phyloP scores from a whole-genome alignment of 2,888 invertebrate genomes.

The Pollenia griseotomentosa region DNA sequence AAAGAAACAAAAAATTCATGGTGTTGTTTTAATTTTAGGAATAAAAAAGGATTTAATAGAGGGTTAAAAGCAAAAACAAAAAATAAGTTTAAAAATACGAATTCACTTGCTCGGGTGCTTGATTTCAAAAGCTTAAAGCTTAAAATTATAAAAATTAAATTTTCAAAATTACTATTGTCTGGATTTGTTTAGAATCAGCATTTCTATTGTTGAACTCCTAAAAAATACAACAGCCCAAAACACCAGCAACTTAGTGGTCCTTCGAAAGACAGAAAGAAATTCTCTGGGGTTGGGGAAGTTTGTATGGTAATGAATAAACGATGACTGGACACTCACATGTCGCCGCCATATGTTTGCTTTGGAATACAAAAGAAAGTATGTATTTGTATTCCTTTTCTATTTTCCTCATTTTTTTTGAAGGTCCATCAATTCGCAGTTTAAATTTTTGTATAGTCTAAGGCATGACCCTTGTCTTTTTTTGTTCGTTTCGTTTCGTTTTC shows the following conservation, averaged over 20 bases:
- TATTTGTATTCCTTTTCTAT: constrained; percentile 28
- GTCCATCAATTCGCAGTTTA: neutral
- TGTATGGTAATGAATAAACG: constrained; percentile 48
- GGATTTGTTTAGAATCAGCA: neutral
- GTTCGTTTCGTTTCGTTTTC: neutral
- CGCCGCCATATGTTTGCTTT: constrained; percentile 67
- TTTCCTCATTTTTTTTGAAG: neutral
- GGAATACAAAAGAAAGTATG: constrained; percentile 50
- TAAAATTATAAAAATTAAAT: constrained; percentile 52
- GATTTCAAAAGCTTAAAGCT: constrained; percentile 26
- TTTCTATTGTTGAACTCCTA: neutral
- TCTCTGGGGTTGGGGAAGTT: neutral
- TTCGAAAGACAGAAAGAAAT: constrained; percentile 13
- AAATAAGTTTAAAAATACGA: constrained; percentile 3
- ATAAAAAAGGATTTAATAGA: constrained; percentile 51
- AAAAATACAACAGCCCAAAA: neutral
- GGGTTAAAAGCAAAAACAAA: constrained; percentile 17
- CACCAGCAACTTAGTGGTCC: constrained; percentile 54
- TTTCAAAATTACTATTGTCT: constrained; percentile 5
- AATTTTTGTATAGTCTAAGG: constrained; percentile 40
- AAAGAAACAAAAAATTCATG: neutral
- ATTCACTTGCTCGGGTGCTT: constrained; percentile 36
- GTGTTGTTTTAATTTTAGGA: constrained; percentile 36
- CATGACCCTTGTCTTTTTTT: constrained; percentile 66
- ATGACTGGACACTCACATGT: constrained; percentile 72